Evolutionary conservation across 2,888 invertebrate species (phyloP), one percentile per base, ranked within the genome.

Genomic region (Magallana nippona): DNA sequence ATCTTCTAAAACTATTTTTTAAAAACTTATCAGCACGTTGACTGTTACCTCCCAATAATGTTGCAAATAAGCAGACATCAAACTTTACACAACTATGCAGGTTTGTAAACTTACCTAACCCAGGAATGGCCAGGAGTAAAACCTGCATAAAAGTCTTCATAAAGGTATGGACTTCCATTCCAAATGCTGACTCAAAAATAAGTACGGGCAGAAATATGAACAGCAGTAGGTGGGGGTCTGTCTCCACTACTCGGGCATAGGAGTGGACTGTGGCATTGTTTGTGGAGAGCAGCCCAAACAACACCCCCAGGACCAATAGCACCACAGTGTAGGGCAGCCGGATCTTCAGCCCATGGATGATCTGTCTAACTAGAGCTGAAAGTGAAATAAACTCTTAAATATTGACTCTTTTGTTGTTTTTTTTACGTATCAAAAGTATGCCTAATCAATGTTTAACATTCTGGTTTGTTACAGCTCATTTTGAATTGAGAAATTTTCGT

Each of bases 161-260:
- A 86, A 95, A 94, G 1, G 93, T 93, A 85, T 94, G 94, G 11
- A 93, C 91, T 78, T 95, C 94, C 93, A 94, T 93, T 10, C 93
- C 92, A 87, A 94, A 95, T 0, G 94, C 94, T 1, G 94, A 94
- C 84, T 95, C 95, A 89, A 94, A 95, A 77, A 95, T 93, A 60
- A 95, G 92, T 27, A 94, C 92, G 0, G 95, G 95, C 63, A 95
- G 89, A 84, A 94, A 94, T 56, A 94, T 90, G 81, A 92, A 91
- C 82, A 94, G 92, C 77, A 94, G 90, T 11, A 93, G 89, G 84
- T 93, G 93, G 0, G 94, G 94, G 82, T 94, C 92, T 10, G 92
- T 87, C 22, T 90, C 89, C 13, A 92, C 88, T 1, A 93, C 88
- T 2, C 84, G 82, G 5, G 91, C 91, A 79, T 90, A 92, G 11